These are phyloP conservation scores for Pygathrix nemaeus DNA, from an alignment of 2,113 vertebrate genomes.

Conservation along the genomic window DNA sequence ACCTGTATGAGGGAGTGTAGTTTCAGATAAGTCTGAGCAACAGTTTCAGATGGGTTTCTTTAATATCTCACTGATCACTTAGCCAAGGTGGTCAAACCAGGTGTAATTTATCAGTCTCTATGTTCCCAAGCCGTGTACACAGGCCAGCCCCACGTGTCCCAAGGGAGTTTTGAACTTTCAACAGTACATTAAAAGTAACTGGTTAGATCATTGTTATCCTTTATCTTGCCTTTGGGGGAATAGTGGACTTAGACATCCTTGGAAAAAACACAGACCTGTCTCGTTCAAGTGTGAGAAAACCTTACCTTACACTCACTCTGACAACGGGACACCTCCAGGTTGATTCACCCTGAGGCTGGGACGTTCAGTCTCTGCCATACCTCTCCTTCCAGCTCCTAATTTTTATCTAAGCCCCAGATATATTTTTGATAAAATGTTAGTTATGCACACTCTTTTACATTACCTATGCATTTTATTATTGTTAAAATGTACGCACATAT, in stretches of 20 bases:
- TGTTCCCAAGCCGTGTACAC: not conserved
- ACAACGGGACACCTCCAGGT: not conserved
- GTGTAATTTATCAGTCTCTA: not conserved
- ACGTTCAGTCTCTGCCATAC: not conserved
- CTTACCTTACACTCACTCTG: not conserved
- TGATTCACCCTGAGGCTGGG: too few species aligned
- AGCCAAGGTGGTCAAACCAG: not conserved
- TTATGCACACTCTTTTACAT: not conserved
- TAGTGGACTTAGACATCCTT: not conserved
- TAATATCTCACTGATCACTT: not conserved
- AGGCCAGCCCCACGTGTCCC: rapidly evolving
- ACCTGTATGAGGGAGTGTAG: not conserved
- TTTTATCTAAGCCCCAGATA: not conserved
- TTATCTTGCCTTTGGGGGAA: not conserved
- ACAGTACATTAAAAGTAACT: not conserved
- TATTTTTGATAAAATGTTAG: not conserved
- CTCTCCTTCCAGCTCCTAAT: not conserved
- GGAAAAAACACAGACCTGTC: not conserved
- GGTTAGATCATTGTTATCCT: not conserved
- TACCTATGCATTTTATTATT: not conserved
- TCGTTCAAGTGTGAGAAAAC: not conserved
- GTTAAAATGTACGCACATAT: not conserved
- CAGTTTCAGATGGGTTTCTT: not conserved
- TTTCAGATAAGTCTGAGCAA: not conserved
- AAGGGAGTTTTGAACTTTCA: not conserved